These are phyloP conservation scores for Scatophagus argus DNA, from an alignment of 2,113 vertebrate species.

Conservation along the genomic window DNA sequence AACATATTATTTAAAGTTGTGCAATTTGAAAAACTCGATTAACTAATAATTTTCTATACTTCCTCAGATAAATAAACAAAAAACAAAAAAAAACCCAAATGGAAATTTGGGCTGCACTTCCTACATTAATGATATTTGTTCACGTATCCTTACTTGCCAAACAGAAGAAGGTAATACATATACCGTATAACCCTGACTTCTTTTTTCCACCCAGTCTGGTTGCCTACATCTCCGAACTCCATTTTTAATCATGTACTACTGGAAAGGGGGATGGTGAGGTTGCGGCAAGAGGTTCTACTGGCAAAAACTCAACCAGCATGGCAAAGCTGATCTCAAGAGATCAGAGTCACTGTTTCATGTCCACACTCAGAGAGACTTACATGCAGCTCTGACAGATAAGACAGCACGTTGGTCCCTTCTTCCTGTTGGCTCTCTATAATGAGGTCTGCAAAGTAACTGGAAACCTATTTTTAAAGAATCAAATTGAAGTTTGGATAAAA, in stretches of 20 bases:
- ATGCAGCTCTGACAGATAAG: constrained; percentile 59
- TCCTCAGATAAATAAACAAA: neutral
- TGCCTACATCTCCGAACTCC: neutral
- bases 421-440: constrained; percentile 50
- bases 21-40: neutral
- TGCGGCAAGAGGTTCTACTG: constrained; percentile 25
- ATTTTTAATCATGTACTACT: neutral
- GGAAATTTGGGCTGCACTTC: constrained; percentile 2
- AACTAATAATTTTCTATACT: neutral
- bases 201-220: too few relatives aligned
- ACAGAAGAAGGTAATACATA: neutral
- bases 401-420: constrained; percentile 42
- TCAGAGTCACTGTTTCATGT: constrained; percentile 64
- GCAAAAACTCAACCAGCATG: constrained; percentile 38
- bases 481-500: constrained; percentile 37
- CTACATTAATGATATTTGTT: constrained; percentile 9
- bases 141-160: neutral
- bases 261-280: neutral
- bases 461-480: constrained; percentile 34
- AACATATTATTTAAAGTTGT: neutral
- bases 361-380: constrained; percentile 53
- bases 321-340: constrained; percentile 65
- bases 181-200: neutral
- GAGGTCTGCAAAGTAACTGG: constrained; percentile 42
- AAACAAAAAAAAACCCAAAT: neutral